Conservation (phyloP, 2,113 vertebrate genomes). For the Epinephelus cyanopodus region DNA sequence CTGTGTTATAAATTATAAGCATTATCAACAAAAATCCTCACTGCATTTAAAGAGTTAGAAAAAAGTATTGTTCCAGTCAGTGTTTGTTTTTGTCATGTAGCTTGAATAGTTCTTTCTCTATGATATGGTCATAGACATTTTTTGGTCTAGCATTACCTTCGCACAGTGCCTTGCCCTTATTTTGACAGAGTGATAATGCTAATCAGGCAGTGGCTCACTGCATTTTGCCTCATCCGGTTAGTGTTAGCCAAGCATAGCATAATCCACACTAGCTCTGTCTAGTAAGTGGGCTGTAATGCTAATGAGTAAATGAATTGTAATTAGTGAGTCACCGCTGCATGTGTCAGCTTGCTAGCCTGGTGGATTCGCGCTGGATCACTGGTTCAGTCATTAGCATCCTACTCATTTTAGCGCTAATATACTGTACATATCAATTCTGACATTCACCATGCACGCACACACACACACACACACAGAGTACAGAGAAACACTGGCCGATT, state of each 20-base stretch:
- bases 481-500: slow-evolving; percentile 18
- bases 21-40: too few species aligned
- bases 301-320: slow-evolving; percentile 53
- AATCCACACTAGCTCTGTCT: slow-evolving; percentile 11
- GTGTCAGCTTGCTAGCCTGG: slow-evolving; percentile 57
- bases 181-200: slow-evolving; percentile 31
- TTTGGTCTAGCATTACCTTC: background rate
- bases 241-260: slow-evolving; percentile 28
- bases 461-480: slow-evolving; percentile 25
- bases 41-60: background rate
- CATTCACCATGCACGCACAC: slow-evolving; percentile 32
- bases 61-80: background rate
- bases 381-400: slow-evolving; percentile 61
- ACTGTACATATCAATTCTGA: slow-evolving; percentile 56
- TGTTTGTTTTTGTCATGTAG: background rate
- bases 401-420: slow-evolving; percentile 39
- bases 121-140: background rate
- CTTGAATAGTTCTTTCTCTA: background rate
- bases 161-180: background rate
- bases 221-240: slow-evolving; percentile 31
- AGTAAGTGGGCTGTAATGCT: slow-evolving; percentile 40
- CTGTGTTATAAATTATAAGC: too few species aligned
- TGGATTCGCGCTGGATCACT: slow-evolving; percentile 55
- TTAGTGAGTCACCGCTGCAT: slow-evolving; percentile 60
- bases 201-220: slow-evolving; percentile 33